phyloP scores from a whole-genome alignment of 1,140 invertebrate species.

The Eubasilissa regina region DNA sequence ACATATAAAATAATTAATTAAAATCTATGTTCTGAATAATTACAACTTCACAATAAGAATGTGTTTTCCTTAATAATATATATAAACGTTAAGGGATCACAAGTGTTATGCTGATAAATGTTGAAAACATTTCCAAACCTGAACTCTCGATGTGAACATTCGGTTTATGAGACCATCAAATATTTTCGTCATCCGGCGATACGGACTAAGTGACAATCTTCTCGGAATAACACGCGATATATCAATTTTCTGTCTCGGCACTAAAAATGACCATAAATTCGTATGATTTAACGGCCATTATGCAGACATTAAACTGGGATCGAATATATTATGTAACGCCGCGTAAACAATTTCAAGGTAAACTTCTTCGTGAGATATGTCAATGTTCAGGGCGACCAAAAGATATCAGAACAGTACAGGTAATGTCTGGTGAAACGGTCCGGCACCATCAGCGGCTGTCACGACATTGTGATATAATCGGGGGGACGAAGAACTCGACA shows the following conservation, averaged over 20 bases:
- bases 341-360: conserved; percentile 15
- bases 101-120: too few relatives aligned
- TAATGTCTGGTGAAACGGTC: background rate
- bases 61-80: too few relatives aligned
- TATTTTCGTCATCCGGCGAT: too few relatives aligned
- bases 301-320: conserved; percentile 1
- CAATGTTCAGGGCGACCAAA: background rate
- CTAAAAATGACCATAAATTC: background rate
- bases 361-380: conserved; percentile 25
- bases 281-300: background rate
- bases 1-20: too few relatives aligned
- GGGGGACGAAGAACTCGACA: conserved; percentile 9
- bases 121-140: too few relatives aligned
- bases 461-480: conserved; percentile 28
- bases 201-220: too few relatives aligned
- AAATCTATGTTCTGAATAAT: too few relatives aligned
- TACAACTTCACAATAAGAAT: too few relatives aligned
- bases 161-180: too few relatives aligned
- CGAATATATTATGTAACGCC: conserved; percentile 1
- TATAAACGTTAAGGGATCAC: too few relatives aligned
- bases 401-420: conserved; percentile 1
- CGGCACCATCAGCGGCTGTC: conserved; percentile 19
- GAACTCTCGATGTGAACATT: too few relatives aligned
- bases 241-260: background rate
- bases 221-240: background rate